Base-by-base conservation (phyloP, 2,797 vertebrate genomes). In the Echiichthys vipera region DNA sequence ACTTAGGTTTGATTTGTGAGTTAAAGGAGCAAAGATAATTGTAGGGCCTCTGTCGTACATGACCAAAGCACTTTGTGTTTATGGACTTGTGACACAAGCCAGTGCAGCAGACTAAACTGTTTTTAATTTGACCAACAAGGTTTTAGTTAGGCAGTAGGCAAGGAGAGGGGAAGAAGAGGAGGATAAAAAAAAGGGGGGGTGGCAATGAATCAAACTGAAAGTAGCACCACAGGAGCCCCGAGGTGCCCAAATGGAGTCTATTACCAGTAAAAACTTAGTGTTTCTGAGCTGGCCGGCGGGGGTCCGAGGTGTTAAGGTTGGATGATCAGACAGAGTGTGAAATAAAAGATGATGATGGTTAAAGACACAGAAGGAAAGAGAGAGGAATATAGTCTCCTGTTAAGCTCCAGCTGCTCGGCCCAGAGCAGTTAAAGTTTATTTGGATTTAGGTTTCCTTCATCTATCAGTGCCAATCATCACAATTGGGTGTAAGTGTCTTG, bases 71-170 rank as follows among this genome's bases (percentile, higher is more conserved):
- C 91, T 95, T 92, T 89, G 90, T 90, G 92, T 95, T 95, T 92
- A 94, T 88, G 87, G 84, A 84, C 77, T 74, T 29, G 50, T 95
- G 95, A 96, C 94, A 80, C 20, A 94, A 92, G 85, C 92, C 95
- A 96, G 95, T 92, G 88, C 85, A 88, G 81, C 86, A 81, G 88
- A 77, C 90, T 94, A 95, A 95, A 95, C 91, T 93, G 73, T 93
- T 94, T 92, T 95, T 96, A 95, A 96, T 96, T 96, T 94, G 90
- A 90, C 91, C 92, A 91, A 94, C 93, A 92, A 93, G 79, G 95
- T 95, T 96, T 94, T 90, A 86, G 91, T 95, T 95, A 95, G 91
- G 92, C 34, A 49, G 76, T 4, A 14, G 40, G 43, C 34, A 51
- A 51, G 22, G 34, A 57, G 78, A 29, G 54, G 47, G 91, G 88